Evolutionary conservation across 2,113 vertebrate species (phyloP).

Genomic region (Atlantisia rogersi): DNA sequence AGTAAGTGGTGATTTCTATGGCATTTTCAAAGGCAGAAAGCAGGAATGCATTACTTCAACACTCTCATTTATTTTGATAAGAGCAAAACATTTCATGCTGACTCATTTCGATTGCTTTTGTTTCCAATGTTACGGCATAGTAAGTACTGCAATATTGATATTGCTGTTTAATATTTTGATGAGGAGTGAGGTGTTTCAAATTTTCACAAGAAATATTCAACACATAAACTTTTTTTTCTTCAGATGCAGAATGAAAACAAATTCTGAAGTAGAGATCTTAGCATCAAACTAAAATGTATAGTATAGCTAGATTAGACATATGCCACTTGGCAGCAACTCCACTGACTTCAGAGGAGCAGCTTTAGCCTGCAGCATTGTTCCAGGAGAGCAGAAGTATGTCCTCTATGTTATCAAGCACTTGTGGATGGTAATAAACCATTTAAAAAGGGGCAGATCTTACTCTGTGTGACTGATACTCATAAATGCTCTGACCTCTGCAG

Average conservation of each 20-base stretch:
- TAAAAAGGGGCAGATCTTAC: not conserved
- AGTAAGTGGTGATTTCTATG: not conserved
- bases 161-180: slow-evolving; percentile 7
- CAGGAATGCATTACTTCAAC: not conserved
- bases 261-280: not conserved
- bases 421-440: not conserved
- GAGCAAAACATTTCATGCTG: not conserved
- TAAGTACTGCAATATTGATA: not conserved
- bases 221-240: not conserved
- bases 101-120: slow-evolving; percentile 9
- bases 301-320: not conserved
- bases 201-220: not conserved
- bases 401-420: not conserved
- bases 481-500: not conserved
- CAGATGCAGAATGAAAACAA: not conserved
- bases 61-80: not conserved
- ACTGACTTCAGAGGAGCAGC: not conserved
- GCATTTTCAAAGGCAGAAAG: not conserved
- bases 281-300: not conserved
- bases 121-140: not conserved
- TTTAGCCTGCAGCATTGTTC: not conserved
- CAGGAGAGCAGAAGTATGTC: not conserved
- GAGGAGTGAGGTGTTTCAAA: not conserved
- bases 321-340: not conserved
- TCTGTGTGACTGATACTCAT: not conserved